These are phyloP conservation scores for Oplegnathus fasciatus DNA, from an alignment of 2,113 vertebrate genomes.

Conservation along the genomic window DNA sequence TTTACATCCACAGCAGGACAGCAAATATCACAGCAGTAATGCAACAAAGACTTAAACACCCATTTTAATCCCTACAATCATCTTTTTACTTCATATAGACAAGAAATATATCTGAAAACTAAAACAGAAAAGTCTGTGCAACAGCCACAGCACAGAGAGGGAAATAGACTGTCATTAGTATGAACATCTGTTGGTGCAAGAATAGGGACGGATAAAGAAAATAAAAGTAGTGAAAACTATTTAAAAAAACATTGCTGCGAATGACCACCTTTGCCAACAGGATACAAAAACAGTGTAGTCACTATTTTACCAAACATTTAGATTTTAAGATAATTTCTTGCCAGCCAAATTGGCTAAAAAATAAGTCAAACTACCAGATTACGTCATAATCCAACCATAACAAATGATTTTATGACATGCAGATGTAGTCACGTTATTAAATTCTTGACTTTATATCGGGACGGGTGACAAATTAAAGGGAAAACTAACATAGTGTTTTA, in stretches of 20 bases:
- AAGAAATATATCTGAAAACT: constrained; percentile 72
- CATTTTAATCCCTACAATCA: constrained; percentile 49
- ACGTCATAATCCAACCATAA: background rate
- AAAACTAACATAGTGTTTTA: no score
- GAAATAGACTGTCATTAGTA: constrained; percentile 41
- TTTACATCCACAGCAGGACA: background rate
- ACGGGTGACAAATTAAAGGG: no score
- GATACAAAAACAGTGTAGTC: background rate
- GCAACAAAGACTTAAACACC: background rate
- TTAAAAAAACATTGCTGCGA: background rate
- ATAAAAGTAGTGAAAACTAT: constrained; percentile 13
- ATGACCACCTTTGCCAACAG: background rate
- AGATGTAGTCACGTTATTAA: background rate
- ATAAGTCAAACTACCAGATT: background rate
- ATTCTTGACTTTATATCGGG: no score
- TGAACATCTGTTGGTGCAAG: constrained; percentile 53
- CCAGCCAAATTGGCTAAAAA: constrained; percentile 11
- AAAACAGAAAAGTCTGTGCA: constrained; percentile 67
- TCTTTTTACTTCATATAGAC: constrained; percentile 69
- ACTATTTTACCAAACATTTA: background rate
- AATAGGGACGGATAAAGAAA: constrained; percentile 23
- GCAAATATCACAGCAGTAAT: background rate
- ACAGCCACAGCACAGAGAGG: constrained; percentile 54
- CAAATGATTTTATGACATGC: background rate
- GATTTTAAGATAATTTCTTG: background rate